Percentiles rank a stretch among this genome's conserved stretches.
Conservation (phyloP, 2,113 vertebrate genomes). For the Brevimyrus niger region DNA sequence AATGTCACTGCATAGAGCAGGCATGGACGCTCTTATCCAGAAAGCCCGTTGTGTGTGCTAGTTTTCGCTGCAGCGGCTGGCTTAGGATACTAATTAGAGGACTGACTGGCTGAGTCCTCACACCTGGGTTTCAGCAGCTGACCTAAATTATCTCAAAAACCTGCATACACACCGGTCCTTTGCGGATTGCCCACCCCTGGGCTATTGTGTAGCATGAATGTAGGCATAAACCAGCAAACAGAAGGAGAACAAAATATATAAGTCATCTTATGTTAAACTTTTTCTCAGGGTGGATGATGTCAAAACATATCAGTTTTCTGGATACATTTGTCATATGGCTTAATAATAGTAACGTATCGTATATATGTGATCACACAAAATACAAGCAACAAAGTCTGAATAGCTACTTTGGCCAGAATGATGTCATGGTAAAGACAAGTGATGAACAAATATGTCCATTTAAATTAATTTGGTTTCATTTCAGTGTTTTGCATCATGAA, state of each 20-base stretch:
- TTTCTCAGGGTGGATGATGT: background rate
- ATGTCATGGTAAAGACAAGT: background rate
- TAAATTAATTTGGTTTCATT: background rate
- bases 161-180: no score
- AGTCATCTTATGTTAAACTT: background rate
- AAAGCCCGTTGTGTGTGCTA: no score
- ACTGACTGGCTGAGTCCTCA: no score
- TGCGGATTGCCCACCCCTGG: no score
- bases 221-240: background rate
- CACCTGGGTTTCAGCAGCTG: no score
- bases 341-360: background rate
- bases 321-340: background rate
- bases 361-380: background rate
- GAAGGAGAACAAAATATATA: background rate
- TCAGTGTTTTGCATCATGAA: conserved; percentile 24
- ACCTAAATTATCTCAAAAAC: no score
- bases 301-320: background rate
- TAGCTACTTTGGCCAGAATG: background rate
- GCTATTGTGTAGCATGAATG: background rate
- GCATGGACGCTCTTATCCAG: no score
- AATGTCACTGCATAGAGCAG: background rate
- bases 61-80: no score
- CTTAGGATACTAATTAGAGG: no score
- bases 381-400: background rate
- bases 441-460: background rate